These are phyloP conservation scores for Pristionchus mayeri DNA, from an alignment of 2,888 invertebrate species.

Conservation along the genomic window DNA sequence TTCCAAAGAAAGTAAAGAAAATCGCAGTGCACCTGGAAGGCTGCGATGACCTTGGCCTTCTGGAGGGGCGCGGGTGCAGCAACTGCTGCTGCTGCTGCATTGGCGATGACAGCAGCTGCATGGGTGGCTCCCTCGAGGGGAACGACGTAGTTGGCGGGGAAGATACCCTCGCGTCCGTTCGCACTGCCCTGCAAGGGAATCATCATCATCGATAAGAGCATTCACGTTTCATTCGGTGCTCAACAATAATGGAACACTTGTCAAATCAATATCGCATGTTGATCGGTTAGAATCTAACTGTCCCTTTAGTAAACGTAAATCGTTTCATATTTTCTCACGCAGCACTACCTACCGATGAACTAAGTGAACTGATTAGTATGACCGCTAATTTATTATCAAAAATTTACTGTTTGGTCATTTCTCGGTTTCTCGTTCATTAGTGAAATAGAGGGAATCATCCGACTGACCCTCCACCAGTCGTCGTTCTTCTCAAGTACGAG, in stretches of 20 bases:
- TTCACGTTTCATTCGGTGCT: not conserved
- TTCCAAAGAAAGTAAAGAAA: not conserved
- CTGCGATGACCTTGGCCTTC: conserved; percentile 49
- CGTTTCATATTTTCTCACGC: too few relatives aligned
- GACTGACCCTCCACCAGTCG: conserved; percentile 96
- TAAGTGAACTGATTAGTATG: too few relatives aligned
- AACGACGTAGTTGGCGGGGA: conserved; percentile 96
- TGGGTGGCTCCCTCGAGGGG: conserved; percentile 38
- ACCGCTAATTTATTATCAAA: too few relatives aligned
- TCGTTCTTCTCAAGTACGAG: conserved; percentile 91
- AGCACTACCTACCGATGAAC: too few relatives aligned
- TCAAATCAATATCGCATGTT: too few relatives aligned
- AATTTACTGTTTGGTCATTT: too few relatives aligned
- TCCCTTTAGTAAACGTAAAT: too few relatives aligned
- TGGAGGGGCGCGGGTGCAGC: conserved; percentile 56
- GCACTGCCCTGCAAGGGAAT: conserved; percentile 77
- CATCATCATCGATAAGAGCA: not conserved
- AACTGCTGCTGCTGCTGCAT: conserved; percentile 60
- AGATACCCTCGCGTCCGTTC: conserved; percentile 89
- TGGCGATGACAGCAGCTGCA: conserved; percentile 49
- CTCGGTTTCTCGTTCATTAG: too few relatives aligned
- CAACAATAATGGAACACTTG: not conserved
- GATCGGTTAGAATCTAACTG: too few relatives aligned
- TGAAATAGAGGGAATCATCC: too few relatives aligned
- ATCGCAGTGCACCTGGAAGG: conserved; percentile 30